A percentile compares a stretch with the other conserved stretches of the same genome.
phyloP scores from a whole-genome alignment of 2,888 invertebrate species.

The Ecdyonurus torrentis region DNA sequence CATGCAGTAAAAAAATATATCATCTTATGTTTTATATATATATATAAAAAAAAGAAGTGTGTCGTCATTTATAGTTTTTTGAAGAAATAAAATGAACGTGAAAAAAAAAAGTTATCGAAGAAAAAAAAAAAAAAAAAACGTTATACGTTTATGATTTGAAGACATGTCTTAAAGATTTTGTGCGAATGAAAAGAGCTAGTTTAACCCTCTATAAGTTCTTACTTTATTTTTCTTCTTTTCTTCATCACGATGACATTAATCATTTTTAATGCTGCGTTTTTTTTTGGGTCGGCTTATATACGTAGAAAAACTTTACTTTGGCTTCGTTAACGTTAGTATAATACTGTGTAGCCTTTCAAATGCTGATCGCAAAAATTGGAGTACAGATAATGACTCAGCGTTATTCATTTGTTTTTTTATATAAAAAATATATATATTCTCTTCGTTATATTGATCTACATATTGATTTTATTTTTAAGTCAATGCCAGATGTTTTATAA shows the following conservation, averaged over 20 bases:
- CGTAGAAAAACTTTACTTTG: neutral
- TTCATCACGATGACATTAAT: neutral
- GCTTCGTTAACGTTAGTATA: neutral
- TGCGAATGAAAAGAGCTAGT: no score
- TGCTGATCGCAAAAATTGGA: neutral
- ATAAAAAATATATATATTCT: no score
- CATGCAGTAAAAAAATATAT: no score
- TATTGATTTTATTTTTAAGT: no score
- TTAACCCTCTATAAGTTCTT: no score
- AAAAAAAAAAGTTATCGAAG: neutral
- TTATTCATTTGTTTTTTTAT: no score
- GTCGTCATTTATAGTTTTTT: neutral
- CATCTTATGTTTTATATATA: no score
- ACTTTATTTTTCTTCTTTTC: neutral
- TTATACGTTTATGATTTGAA: neutral
- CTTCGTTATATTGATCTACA: no score
- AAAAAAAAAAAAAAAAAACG: neutral
- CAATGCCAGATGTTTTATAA: no score
- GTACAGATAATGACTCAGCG: neutral
- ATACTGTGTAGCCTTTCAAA: neutral
- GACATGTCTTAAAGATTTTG: no score
- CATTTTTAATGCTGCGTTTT: neutral
- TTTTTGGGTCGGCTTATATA: no score
- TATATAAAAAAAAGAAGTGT: neutral
- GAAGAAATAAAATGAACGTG: neutral